phyloP scores from a whole-genome alignment of 2,888 invertebrate genomes.

The Eulithis prunata region DNA sequence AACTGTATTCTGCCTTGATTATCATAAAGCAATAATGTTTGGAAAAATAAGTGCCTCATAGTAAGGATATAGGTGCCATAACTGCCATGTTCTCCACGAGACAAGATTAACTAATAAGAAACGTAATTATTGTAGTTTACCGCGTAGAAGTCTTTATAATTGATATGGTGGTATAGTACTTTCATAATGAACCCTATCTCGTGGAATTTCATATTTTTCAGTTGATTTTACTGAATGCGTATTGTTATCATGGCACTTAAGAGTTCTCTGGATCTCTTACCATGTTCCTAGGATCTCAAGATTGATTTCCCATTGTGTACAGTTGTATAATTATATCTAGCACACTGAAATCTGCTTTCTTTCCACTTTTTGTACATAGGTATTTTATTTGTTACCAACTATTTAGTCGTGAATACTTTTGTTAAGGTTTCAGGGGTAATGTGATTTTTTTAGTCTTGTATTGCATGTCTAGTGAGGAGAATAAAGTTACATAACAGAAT shows the following conservation, averaged over 20 bases:
- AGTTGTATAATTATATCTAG: slow-evolving; percentile 26
- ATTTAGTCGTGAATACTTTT: slow-evolving; percentile 61
- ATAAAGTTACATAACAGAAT: slow-evolving; percentile 72
- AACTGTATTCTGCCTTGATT: not conserved
- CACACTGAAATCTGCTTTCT: slow-evolving; percentile 28
- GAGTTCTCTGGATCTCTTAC: slow-evolving; percentile 55
- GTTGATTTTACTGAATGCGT: too few species aligned
- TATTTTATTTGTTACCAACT: slow-evolving; percentile 68
- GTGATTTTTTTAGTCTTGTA: slow-evolving; percentile 70
- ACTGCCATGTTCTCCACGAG: slow-evolving; percentile 6
- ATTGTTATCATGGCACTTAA: slow-evolving; percentile 43
- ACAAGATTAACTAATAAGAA: not conserved
- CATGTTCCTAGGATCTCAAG: slow-evolving; percentile 60
- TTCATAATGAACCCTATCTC: not conserved
- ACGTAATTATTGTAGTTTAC: too few species aligned
- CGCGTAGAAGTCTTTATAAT: too few species aligned
- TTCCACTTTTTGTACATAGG: slow-evolving; percentile 57
- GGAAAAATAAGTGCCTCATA: slow-evolving; percentile 12
- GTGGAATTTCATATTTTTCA: slow-evolving; percentile 4
- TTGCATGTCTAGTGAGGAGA: slow-evolving; percentile 81
- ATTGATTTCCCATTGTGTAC: slow-evolving; percentile 40
- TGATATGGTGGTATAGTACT: too few species aligned
- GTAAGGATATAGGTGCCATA: slow-evolving; percentile 10
- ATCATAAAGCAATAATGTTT: not conserved
- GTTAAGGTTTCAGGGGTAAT: slow-evolving; percentile 60